phyloP scores from a whole-genome alignment of 2,888 invertebrate species.

The Thumatha senex region DNA sequence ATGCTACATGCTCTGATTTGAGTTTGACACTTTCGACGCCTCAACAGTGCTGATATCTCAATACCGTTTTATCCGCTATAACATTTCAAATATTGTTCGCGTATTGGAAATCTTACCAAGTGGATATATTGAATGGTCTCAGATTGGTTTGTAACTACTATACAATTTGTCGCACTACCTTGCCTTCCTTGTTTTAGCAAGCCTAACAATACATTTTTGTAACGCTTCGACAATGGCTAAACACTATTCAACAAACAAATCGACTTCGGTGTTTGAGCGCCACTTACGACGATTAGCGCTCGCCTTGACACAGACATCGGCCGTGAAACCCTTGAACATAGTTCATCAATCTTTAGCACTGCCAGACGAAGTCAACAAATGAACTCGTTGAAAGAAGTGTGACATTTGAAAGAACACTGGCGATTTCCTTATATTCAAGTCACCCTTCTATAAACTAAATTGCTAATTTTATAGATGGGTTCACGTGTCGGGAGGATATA shows the following conservation, averaged over 20 bases:
- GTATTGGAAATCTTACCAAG: too few species aligned
- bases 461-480: too few species aligned
- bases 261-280: background rate
- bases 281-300: conserved; percentile 2
- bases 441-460: too few species aligned
- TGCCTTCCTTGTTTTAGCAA: too few species aligned
- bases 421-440: too few species aligned
- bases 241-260: conserved; percentile 1
- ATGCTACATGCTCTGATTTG: conserved; percentile 1
- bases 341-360: background rate
- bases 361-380: background rate
- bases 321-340: background rate
- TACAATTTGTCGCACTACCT: too few species aligned
- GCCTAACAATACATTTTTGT: too few species aligned
- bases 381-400: background rate
- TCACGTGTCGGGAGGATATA: too few species aligned
- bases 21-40: background rate
- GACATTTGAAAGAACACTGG: background rate
- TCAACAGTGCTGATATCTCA: background rate
- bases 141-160: too few species aligned
- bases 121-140: too few species aligned
- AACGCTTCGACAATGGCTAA: background rate
- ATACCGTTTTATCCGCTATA: too few species aligned
- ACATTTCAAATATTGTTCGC: too few species aligned
- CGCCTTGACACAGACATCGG: conserved; percentile 13